Evolutionary conservation across 2,797 vertebrate genomes (phyloP).

Genomic region (Ambastaia sidthimunki): DNA sequence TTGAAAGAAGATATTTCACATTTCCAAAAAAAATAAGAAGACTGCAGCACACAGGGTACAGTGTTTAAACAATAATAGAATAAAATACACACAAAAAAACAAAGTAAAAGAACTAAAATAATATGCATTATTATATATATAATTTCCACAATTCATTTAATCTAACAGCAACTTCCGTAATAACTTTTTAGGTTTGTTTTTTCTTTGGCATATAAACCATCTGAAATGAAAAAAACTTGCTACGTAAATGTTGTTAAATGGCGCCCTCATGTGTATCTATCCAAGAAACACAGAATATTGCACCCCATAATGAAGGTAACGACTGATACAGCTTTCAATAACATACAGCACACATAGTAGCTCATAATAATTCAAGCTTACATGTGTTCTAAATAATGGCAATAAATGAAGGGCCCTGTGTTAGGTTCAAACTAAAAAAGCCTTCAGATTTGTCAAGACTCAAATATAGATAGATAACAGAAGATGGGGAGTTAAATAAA

Average conservation of each 20-base stretch:
- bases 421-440: not conserved
- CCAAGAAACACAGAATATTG: not conserved
- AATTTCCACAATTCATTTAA: too few relatives aligned
- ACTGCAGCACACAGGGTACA: too few relatives aligned
- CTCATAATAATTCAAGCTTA: too few relatives aligned
- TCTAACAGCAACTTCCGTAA: too few relatives aligned
- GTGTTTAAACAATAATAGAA: too few relatives aligned
- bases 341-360: not conserved
- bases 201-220: not conserved
- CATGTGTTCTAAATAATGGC: not conserved
- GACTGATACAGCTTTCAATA: not conserved
- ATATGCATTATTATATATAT: too few relatives aligned
- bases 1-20: too few relatives aligned
- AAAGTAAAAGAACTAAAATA: too few relatives aligned
- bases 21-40: too few relatives aligned
- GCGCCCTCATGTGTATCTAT: conserved; percentile 25
- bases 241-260: conserved; percentile 1
- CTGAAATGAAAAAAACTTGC: too few relatives aligned
- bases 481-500: not conserved
- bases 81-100: too few relatives aligned
- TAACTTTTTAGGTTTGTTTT: too few relatives aligned
- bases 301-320: not conserved
- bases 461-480: not conserved
- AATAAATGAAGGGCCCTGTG: not conserved
- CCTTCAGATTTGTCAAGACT: not conserved